Evolutionary conservation across 2,113 vertebrate genomes (phyloP).

Genomic region (Psilopsiagon aurifrons): DNA sequence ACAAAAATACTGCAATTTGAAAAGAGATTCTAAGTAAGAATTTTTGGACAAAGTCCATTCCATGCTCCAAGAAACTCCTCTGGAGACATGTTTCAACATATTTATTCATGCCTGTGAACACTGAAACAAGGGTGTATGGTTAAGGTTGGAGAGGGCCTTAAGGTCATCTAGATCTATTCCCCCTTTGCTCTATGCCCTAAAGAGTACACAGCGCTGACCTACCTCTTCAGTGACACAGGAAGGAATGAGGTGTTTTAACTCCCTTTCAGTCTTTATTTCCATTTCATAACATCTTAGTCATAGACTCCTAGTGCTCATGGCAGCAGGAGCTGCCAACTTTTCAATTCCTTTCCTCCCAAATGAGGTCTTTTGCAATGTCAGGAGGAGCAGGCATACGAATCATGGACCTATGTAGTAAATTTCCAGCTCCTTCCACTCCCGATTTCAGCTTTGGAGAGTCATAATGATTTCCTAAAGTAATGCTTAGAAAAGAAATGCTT

Average conservation of each 20-base stretch:
- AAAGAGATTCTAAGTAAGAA: neutral
- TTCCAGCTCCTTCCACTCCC: neutral
- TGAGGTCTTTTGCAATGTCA: neutral
- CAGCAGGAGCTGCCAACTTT: neutral
- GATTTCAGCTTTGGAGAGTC: neutral
- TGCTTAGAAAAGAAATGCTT: neutral
- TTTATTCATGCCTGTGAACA: neutral
- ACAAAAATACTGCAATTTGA: neutral
- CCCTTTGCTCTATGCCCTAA: neutral
- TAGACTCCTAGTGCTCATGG: neutral
- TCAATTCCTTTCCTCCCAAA: neutral
- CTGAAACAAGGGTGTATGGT: neutral
- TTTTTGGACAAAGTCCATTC: neutral
- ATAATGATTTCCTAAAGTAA: neutral
- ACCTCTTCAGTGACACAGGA: neutral
- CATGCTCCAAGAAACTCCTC: neutral
- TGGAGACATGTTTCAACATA: neutral
- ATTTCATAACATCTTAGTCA: neutral
- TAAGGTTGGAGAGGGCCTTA: neutral
- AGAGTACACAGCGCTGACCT: rapidly evolving
- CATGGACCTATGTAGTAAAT: neutral
- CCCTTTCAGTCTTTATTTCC: neutral
- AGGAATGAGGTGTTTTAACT: neutral
- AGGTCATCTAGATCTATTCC: neutral
- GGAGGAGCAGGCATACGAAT: neutral